Percentiles rank a stretch among this genome's conserved stretches.
phyloP scores from a whole-genome alignment of 2,113 vertebrate species.

The Gavia stellata region DNA sequence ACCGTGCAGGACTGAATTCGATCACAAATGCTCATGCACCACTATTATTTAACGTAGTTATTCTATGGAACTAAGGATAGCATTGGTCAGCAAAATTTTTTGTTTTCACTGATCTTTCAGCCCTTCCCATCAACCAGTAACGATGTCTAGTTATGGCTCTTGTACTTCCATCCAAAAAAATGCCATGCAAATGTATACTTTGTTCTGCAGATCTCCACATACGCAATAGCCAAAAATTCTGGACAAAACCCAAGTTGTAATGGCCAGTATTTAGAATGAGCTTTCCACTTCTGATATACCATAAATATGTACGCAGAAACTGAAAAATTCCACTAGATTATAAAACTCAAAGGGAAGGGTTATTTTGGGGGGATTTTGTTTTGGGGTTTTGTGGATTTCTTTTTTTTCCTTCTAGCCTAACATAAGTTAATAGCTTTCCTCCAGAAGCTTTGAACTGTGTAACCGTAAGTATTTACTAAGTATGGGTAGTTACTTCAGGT shows the following conservation, averaged over 20 bases:
- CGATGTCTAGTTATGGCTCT: background rate
- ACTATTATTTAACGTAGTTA: background rate
- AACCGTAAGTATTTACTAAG: background rate
- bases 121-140: background rate
- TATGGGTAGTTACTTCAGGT: background rate
- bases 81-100: background rate
- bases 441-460: background rate
- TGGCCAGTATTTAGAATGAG: background rate
- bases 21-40: background rate
- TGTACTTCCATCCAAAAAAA: background rate
- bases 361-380: background rate
- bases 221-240: background rate
- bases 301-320: background rate
- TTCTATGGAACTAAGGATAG: background rate
- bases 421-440: background rate
- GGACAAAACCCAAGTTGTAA: background rate
- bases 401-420: background rate
- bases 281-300: background rate
- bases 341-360: background rate
- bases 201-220: background rate
- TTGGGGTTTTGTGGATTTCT: background rate
- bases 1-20: background rate
- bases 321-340: background rate
- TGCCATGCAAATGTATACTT: background rate
- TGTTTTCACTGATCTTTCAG: background rate